Conservation (phyloP, 2,797 vertebrate species). For the Alcedo atthis region DNA sequence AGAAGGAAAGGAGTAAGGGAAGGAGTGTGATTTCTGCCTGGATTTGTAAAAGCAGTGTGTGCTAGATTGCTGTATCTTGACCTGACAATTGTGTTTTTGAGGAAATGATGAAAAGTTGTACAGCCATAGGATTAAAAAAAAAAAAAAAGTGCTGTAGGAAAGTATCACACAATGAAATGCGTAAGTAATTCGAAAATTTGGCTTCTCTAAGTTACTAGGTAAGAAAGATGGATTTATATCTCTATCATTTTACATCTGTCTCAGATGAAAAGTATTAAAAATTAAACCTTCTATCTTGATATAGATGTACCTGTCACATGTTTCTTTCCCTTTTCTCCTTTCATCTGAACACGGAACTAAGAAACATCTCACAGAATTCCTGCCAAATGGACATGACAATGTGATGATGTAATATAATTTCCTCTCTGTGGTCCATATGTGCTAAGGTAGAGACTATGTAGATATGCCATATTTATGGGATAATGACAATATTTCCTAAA, state of each 20-base stretch:
- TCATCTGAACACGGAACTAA: neutral
- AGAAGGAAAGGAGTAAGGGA: neutral
- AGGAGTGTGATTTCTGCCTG: neutral
- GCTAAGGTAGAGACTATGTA: slow-evolving; percentile 29
- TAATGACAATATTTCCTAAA: slow-evolving; percentile 42
- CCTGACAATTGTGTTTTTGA: neutral
- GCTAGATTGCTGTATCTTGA: neutral
- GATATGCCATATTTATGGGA: slow-evolving; percentile 11
- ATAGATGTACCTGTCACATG: neutral
- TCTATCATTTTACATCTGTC: neutral
- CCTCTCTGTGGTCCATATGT: neutral
- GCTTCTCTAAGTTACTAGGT: neutral
- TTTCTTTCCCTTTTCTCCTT: neutral
- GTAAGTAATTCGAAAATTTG: neutral
- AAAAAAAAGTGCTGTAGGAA: neutral
- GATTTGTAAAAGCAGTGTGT: neutral
- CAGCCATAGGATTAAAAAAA: neutral
- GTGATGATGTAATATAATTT: slow-evolving; percentile 36
- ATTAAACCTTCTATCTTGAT: neutral
- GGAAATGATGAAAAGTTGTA: neutral
- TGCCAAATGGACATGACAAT: slow-evolving; percentile 9
- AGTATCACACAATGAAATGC: neutral
- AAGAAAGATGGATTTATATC: neutral
- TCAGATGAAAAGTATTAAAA: neutral
- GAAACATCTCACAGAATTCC: neutral